phyloP scores from a whole-genome alignment of 2,888 invertebrate genomes.

The Eurois occulta region DNA sequence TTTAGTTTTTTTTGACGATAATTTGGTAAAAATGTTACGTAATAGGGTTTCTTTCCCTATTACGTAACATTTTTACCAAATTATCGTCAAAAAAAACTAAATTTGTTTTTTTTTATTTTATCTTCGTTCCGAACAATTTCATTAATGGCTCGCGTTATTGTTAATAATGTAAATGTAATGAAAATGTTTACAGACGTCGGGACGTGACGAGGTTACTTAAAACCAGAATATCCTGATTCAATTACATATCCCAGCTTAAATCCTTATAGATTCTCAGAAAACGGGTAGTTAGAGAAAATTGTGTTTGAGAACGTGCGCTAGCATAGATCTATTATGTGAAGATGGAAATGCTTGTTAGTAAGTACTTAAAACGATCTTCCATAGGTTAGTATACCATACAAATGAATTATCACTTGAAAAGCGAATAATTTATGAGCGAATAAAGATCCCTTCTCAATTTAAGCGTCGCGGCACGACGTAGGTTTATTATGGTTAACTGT shows the following conservation, averaged over 20 bases:
- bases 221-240: constrained; percentile 54
- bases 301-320: constrained; percentile 12
- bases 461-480: not conserved
- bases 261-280: constrained; percentile 12
- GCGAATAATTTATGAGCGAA: constrained; percentile 10
- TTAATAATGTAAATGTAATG: constrained; percentile 38
- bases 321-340: constrained; percentile 16
- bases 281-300: constrained; percentile 12
- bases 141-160: constrained; percentile 42
- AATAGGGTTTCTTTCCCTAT: constrained; percentile 31
- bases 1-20: too few species aligned
- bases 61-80: constrained; percentile 39
- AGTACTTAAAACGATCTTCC: constrained; percentile 7
- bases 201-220: constrained; percentile 33
- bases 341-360: constrained; percentile 5
- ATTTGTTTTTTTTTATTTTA: constrained; percentile 51
- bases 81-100: constrained; percentile 14
- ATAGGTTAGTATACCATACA: not conserved
- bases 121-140: constrained; percentile 40
- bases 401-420: constrained; percentile 10
- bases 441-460: not conserved
- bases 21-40: too few species aligned
- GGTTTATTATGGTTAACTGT: not conserved
- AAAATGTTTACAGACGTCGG: constrained; percentile 17
- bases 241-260: constrained; percentile 28